Percentiles rank a stretch among this genome's conserved stretches.
Evolutionary conservation across 2,888 invertebrate species (phyloP).

Genomic region (Ectemnius cavifrons): DNA sequence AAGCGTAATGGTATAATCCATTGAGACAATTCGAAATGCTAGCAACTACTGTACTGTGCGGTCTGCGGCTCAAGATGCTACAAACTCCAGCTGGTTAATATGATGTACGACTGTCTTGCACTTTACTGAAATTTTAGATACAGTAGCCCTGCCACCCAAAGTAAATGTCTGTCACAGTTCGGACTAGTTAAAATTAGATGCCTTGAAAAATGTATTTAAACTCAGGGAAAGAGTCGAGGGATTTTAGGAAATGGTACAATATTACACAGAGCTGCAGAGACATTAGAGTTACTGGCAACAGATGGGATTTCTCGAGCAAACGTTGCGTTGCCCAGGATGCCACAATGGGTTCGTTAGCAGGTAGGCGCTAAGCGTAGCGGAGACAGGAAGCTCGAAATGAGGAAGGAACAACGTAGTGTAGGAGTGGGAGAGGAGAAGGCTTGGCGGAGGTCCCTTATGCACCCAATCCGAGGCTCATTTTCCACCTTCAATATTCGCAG

Average conservation of each 20-base stretch:
- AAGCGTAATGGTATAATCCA: slow-evolving; percentile 50
- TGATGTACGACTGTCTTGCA: slow-evolving; percentile 36
- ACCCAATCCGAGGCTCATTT: slow-evolving; percentile 47
- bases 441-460: slow-evolving; percentile 47
- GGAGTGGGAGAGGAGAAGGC: too few relatives aligned
- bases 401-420: slow-evolving; percentile 49
- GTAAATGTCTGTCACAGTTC: neutral
- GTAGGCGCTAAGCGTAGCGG: slow-evolving; percentile 69
- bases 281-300: slow-evolving; percentile 47
- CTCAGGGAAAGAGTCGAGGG: too few relatives aligned
- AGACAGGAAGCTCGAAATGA: slow-evolving; percentile 66
- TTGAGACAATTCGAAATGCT: slow-evolving; percentile 48
- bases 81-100: slow-evolving; percentile 35
- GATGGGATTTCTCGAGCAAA: slow-evolving; percentile 70
- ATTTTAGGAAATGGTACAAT: too few relatives aligned
- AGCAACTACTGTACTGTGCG: slow-evolving; percentile 34
- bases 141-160: neutral
- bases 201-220: neutral
- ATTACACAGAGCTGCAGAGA: too few relatives aligned
- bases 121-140: slow-evolving; percentile 17
- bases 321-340: slow-evolving; percentile 69
- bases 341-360: slow-evolving; percentile 75
- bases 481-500: slow-evolving; percentile 29
- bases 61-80: slow-evolving; percentile 43
- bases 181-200: too few relatives aligned